phyloP scores from a whole-genome alignment of 2,113 vertebrate genomes.

The Phalacrocorax brasilianus region DNA sequence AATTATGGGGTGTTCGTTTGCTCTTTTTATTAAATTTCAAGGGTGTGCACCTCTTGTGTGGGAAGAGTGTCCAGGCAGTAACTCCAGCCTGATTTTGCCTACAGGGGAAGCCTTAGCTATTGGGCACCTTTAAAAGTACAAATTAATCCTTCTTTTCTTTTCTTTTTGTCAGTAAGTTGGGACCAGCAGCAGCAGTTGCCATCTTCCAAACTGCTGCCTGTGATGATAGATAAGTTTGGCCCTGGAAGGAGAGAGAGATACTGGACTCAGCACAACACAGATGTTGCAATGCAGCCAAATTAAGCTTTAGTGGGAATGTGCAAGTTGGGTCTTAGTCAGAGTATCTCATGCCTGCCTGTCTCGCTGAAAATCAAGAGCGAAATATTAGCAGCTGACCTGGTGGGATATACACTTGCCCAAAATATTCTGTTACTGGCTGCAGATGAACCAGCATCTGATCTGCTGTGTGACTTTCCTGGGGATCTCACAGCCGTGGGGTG shows the following conservation, averaged over 20 bases:
- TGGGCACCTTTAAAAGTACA: constrained; percentile 15
- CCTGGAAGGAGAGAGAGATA: constrained; percentile 47
- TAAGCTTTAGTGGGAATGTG: constrained; percentile 65
- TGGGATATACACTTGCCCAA: constrained; percentile 44
- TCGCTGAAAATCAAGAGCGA: constrained; percentile 58
- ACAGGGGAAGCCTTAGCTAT: background rate
- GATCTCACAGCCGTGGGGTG: background rate
- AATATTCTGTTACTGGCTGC: constrained; percentile 59
- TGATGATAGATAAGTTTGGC: constrained; percentile 73
- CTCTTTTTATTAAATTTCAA: constrained; percentile 64
- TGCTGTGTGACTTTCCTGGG: constrained; percentile 44
- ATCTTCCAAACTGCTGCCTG: constrained; percentile 70
- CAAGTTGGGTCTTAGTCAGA: constrained; percentile 59
- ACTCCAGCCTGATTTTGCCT: background rate
- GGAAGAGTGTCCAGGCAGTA: background rate
- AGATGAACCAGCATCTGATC: constrained; percentile 44
- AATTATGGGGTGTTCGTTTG: constrained; percentile 41
- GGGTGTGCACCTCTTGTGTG: constrained; percentile 15
- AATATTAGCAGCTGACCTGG: constrained; percentile 67
- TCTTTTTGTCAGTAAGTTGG: constrained; percentile 12
- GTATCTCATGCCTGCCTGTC: constrained; percentile 55
- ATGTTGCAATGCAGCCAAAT: constrained; percentile 68
- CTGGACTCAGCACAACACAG: constrained; percentile 71
- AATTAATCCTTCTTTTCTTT: background rate
- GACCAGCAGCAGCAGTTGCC: constrained; percentile 22